A percentile compares a stretch with the other conserved stretches of the same genome.
Evolutionary conservation across 2,113 vertebrate genomes (phyloP).

Genomic region (Probosciger aterrimus): DNA sequence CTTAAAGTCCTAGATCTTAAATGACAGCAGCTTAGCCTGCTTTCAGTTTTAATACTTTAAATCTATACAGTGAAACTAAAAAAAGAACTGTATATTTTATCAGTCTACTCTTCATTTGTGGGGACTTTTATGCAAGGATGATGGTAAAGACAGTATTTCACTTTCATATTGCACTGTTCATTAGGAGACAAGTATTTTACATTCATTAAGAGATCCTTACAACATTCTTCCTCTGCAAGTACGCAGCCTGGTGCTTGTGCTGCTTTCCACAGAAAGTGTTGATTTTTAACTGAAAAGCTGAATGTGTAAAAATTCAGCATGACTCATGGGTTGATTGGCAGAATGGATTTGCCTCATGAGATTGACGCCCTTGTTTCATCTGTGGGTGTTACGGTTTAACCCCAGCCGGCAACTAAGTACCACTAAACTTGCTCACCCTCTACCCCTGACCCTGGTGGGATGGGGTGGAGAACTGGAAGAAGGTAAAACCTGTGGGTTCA

Average conservation of each 20-base stretch:
- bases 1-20: conserved; percentile 41
- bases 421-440: not conserved
- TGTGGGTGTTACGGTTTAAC: not conserved
- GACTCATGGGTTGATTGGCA: not conserved
- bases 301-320: not conserved
- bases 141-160: not conserved
- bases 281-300: not conserved
- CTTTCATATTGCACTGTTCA: not conserved
- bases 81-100: not conserved
- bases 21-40: conserved; percentile 59
- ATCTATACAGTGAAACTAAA: conserved; percentile 9
- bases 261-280: not conserved
- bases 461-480: not conserved
- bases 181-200: not conserved
- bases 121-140: not conserved
- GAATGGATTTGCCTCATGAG: not conserved
- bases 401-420: not conserved
- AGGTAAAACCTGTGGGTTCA: not conserved
- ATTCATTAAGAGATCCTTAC: not conserved
- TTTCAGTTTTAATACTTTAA: conserved; percentile 47
- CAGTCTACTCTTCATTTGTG: not conserved
- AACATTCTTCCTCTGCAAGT: not conserved
- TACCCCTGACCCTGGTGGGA: not conserved
- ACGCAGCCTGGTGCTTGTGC: not conserved
- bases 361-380: not conserved